A percentile compares a stretch with the other conserved stretches of the same genome.
phyloP scores from a whole-genome alignment of 2,797 vertebrate species.

The Carcharodon carcharias region DNA sequence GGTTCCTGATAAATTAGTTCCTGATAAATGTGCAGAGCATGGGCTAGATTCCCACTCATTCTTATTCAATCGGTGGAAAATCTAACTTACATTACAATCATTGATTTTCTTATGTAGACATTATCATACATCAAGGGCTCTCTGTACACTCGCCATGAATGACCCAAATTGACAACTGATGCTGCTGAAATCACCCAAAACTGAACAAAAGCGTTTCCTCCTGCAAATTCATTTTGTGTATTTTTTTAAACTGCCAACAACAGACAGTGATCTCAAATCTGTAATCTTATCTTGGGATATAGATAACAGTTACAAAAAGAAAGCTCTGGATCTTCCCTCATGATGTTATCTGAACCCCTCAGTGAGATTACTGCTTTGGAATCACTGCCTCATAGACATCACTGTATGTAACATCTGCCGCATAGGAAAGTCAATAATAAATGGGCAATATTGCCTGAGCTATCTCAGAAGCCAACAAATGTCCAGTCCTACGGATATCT shows the following conservation, averaged over 20 bases:
- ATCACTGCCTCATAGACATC: neutral
- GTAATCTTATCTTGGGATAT: neutral
- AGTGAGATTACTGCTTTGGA: neutral
- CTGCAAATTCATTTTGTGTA: neutral
- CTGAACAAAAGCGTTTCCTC: neutral
- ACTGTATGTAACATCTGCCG: neutral
- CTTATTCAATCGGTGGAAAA: conserved; percentile 6
- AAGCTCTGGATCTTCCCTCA: neutral
- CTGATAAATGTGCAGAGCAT: neutral
- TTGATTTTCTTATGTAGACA: neutral
- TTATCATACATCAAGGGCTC: neutral
- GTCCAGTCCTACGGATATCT: neutral
- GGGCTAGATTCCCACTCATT: neutral
- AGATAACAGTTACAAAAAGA: neutral
- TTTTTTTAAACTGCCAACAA: neutral
- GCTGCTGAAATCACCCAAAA: neutral
- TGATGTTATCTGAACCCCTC: neutral
- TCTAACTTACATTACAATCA: neutral
- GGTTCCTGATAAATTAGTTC: neutral
- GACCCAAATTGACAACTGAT: conserved; percentile 11
- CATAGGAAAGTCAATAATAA: neutral
- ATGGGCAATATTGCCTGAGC: neutral
- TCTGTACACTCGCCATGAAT: neutral
- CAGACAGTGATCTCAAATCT: too few species aligned
- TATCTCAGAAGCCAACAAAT: neutral